Evolutionary conservation across 2,113 vertebrate genomes (phyloP), one percentile per base, ranked within the genome.

Genomic region (Sceloporus undulatus): DNA sequence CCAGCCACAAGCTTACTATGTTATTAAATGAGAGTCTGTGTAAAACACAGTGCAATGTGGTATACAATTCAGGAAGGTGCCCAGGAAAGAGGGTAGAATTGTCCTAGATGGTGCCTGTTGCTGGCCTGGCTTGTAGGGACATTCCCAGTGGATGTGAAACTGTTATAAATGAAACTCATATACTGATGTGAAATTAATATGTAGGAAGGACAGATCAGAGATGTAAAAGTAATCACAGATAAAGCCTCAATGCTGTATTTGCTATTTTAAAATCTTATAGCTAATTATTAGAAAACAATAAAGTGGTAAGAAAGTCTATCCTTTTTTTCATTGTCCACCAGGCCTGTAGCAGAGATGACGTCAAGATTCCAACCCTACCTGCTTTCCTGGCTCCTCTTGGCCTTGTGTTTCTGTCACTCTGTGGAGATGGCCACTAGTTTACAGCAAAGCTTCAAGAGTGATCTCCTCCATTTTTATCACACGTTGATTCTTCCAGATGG

Each of bases 401-500:
- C 0, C 0, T 56, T 74, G 82, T 84, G 11, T 13, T 66, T 92
- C 83, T 92, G 88, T 82, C 70, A 81, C 54, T 86, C 92, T 10
- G 25, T 85, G 54, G 92, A 92, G 89, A 40, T 42, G 81, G 29
- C 87, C 29, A 87, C 14, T 54, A 85, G 42, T 0, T 94, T 90
- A 54, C 92, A 89, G 52, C 88, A 93, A 68, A 92, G 84, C 18
- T 87, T 94, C 85, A 90, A 89, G 56, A 92, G 85, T 0, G 1
- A 90, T 23, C 93, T 94, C 86, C 93, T 93, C 89, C 93, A 91
- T 65, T 94, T 94, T 89, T 94, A 96, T 73, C 93, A 94, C 74
- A 95, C 95, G 19, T 62, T 94, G 70, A 84, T 97, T 94, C 95
- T 98, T 81, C 95, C 94, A 75, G 97, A 98, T 70, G 97, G 97